Conservation (phyloP, 2,113 vertebrate genomes). For the Henicopernis longicauda region DNA sequence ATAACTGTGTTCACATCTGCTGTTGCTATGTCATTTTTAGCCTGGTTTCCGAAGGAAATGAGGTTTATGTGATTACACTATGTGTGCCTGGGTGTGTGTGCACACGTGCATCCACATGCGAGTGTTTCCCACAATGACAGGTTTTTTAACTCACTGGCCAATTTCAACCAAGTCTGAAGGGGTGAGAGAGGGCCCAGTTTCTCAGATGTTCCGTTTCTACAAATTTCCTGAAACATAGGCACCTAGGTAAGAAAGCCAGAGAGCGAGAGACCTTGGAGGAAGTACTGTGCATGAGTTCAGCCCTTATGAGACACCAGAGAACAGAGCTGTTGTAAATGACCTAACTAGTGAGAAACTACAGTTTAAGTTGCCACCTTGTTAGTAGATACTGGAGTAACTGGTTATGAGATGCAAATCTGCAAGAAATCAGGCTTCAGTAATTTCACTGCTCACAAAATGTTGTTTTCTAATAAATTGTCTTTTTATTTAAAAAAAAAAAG, state of each 20-base stretch:
- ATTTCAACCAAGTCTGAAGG: neutral
- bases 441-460: neutral
- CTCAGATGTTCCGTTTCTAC: accelerated
- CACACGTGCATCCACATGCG: neutral
- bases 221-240: neutral
- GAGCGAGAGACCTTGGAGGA: neutral
- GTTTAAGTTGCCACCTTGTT: neutral
- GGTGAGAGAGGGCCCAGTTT: neutral
- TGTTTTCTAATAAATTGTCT: neutral
- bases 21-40: neutral
- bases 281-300: neutral
- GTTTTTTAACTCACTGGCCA: neutral
- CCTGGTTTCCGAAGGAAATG: conserved; percentile 54
- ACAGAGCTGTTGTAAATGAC: neutral
- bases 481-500: neutral
- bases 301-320: neutral
- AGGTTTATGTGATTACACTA: conserved; percentile 45
- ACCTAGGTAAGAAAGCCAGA: neutral
- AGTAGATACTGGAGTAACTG: neutral
- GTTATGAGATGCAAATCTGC: neutral
- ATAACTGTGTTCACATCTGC: conserved; percentile 47
- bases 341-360: neutral
- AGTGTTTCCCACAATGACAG: neutral
- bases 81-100: neutral
- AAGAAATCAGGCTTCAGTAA: neutral